Conservation (phyloP, 1,140 invertebrate species). For the Formica exsecta region DNA sequence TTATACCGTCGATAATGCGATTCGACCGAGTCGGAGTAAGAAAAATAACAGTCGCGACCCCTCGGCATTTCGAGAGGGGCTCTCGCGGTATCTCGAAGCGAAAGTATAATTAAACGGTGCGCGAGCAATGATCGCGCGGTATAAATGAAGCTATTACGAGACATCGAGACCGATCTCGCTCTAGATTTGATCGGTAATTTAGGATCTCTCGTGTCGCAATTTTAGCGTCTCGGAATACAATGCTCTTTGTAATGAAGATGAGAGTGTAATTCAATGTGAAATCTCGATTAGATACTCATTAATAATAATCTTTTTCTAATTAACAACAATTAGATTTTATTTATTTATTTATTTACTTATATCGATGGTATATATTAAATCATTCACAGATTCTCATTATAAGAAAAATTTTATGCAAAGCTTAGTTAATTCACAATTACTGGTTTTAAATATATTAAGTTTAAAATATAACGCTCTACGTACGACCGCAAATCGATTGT, state of each 20-base stretch:
- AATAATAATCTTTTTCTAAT: slow-evolving; percentile 16
- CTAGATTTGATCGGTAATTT: slow-evolving; percentile 53
- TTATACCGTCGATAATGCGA: slow-evolving; percentile 68
- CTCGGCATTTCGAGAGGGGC: slow-evolving; percentile 11
- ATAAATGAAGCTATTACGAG: slow-evolving; percentile 59
- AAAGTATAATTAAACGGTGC: slow-evolving; percentile 67
- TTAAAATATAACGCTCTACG: not conserved
- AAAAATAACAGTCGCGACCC: slow-evolving; percentile 47
- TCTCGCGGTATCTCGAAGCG: slow-evolving; percentile 23
- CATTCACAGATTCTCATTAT: not conserved
- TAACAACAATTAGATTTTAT: not conserved
- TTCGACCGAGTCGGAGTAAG: slow-evolving; percentile 59
- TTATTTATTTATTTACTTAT: not conserved
- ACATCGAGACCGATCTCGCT: slow-evolving; percentile 38
- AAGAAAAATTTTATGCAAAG: not conserved
- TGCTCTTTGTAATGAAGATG: not conserved
- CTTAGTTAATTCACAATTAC: not conserved
- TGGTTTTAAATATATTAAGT: not conserved
- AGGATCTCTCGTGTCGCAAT: slow-evolving; percentile 21
- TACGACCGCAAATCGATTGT: not conserved
- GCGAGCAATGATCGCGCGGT: slow-evolving; percentile 41
- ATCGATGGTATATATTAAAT: not conserved
- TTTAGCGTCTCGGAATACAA: not conserved
- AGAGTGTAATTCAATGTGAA: slow-evolving; percentile 14
- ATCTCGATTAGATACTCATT: not conserved